Evolutionary conservation across 2,888 invertebrate genomes (phyloP), one percentile per base, ranked within the genome.

Genomic region (Cantharis lateralis): DNA sequence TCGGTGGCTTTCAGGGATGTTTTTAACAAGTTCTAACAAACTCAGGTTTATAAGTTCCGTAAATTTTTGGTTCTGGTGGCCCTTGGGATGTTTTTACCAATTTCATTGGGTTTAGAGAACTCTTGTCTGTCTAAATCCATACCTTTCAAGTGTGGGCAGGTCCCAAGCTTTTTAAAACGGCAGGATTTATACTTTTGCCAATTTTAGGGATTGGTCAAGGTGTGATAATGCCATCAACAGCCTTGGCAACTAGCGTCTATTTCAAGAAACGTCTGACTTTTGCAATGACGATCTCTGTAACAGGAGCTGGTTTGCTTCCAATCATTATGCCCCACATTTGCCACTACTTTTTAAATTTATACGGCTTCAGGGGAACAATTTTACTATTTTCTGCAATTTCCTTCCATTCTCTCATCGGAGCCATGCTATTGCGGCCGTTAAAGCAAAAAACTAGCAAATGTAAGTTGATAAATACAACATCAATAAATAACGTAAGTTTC

Each of bases 271-370:
- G 87, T 81, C 86, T 90, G 68, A 89, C 89, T 26, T 80, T 89
- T 72, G 90, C 90, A 1, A 87, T 89, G 81, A 89, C 89, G 62
- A 83, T 89, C 16, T 87, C 89, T 10, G 87, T 89, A 68, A 89
- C 90, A 7, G 85, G 89, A 48, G 89, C 89, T 2, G 89, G 89
- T 28, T 79, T 90, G 20, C 88, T 89, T 0, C 88, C 90, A 0
- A 88, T 90, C 48, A 80, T 90, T 48, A 89, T 90, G 88, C 90
- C 90, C 0, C 86, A 89, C 72, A 78, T 90, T 26, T 88, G 89
- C 80, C 88, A 88, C 77, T 81, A 82, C 68, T 83, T 90, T 48
- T 80, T 90, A 68, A 81, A 85, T 2, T 72, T 80, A 28, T 88
- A 88, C 70, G 89, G 88, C 1, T 87, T 86, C 2, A 85, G 84